Percentiles rank a stretch among this genome's conserved stretches.
These are phyloP conservation scores for Zeus faber DNA, from an alignment of 2,113 vertebrate genomes.

Conservation along the genomic window DNA sequence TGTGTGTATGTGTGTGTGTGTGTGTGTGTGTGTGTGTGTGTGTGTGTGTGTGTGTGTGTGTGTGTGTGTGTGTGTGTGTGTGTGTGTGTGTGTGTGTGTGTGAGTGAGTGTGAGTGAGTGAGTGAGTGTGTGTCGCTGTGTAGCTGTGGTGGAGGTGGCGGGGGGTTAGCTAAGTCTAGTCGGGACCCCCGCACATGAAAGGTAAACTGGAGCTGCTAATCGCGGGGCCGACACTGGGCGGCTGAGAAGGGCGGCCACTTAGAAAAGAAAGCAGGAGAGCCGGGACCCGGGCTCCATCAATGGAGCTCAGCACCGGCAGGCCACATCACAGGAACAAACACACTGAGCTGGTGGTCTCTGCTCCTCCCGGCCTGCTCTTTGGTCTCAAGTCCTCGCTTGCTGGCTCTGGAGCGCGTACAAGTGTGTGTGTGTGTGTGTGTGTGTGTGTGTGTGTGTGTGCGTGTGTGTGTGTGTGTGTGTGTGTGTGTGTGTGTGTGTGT, in stretches of 20 bases:
- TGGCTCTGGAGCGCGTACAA: neutral
- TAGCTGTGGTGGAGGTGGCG: constrained; percentile 6
- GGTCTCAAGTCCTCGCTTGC: constrained; percentile 28
- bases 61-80: neutral
- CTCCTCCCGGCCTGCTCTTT: constrained; percentile 30
- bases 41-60: no score
- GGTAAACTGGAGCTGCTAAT: constrained; percentile 68
- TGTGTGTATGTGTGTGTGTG: constrained; percentile 8
- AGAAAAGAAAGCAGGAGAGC: constrained; percentile 67
- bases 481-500: neutral
- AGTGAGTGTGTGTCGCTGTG: constrained; percentile 3
- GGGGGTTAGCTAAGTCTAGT: constrained; percentile 51
- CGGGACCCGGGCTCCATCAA: constrained; percentile 48
- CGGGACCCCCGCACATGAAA: constrained; percentile 71
- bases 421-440: constrained; percentile 1
- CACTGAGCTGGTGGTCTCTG: constrained; percentile 59
- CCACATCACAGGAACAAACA: constrained; percentile 62
- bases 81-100: constrained; percentile 10
- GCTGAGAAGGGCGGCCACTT: constrained; percentile 70
- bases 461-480: neutral
- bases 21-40: constrained; percentile 1
- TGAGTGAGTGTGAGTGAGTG: no score
- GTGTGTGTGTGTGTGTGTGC: neutral
- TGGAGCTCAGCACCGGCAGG: constrained; percentile 45
- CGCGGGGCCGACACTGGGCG: constrained; percentile 63